A percentile compares a stretch with the other conserved stretches of the same genome.
Evolutionary conservation across 1,140 invertebrate genomes (phyloP).

Genomic region (Heliconius hermathena): DNA sequence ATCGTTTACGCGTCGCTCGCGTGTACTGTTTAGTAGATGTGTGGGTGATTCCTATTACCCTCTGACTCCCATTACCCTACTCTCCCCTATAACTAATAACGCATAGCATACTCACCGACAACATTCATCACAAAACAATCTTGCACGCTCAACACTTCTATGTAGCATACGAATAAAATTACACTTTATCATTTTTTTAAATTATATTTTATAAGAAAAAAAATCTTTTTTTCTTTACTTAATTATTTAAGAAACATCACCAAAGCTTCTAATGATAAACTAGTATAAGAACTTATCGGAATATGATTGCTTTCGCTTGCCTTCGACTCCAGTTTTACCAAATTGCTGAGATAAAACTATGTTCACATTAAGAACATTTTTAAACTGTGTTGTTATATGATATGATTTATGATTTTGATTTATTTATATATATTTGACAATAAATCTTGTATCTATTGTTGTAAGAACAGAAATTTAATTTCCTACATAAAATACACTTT

Average conservation of each 20-base stretch:
- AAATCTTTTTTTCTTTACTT: too few relatives aligned
- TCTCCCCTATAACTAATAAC: too few relatives aligned
- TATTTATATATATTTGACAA: too few relatives aligned
- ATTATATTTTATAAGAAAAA: too few relatives aligned
- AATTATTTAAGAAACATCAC: too few relatives aligned
- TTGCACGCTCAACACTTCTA: constrained; percentile 21
- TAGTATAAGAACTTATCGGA: constrained; percentile 12
- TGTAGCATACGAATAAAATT: constrained; percentile 8
- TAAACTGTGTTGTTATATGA: neutral
- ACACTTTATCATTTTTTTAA: neutral
- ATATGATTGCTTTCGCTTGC: neutral
- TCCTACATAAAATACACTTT: neutral
- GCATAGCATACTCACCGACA: constrained; percentile 36
- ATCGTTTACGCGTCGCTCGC: too few relatives aligned
- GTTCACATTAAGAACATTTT: neutral
- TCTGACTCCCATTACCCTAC: too few relatives aligned
- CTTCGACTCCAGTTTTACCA: neutral
- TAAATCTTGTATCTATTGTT: too few relatives aligned
- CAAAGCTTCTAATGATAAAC: neutral
- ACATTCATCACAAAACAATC: constrained; percentile 40
- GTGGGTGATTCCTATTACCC: too few relatives aligned
- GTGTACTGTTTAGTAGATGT: too few relatives aligned
- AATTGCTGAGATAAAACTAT: neutral
- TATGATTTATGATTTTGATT: too few relatives aligned
- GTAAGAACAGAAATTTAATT: neutral